A percentile compares a stretch with the other conserved stretches of the same genome.
These are phyloP conservation scores for Pedionomus torquatus DNA, from an alignment of 2,113 vertebrate species.

Conservation along the genomic window DNA sequence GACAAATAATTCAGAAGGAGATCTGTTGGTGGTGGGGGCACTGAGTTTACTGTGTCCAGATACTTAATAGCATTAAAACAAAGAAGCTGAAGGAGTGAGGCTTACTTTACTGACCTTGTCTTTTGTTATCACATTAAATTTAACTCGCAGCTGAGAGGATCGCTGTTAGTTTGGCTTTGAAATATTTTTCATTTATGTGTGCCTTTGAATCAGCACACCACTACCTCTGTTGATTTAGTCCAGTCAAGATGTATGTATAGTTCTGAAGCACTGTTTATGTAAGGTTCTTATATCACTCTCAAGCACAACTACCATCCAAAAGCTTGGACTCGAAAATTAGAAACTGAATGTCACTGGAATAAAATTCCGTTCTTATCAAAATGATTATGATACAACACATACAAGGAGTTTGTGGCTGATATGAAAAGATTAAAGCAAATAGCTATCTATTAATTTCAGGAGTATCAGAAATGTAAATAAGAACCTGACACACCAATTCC, in stretches of 20 bases:
- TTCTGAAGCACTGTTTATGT: conserved; percentile 58
- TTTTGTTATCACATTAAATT: conserved; percentile 47
- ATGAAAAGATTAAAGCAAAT: conserved; percentile 71
- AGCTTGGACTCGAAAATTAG: conserved; percentile 51
- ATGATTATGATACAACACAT: conserved; percentile 46
- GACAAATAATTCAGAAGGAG: conserved; percentile 34
- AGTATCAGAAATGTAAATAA: conserved; percentile 75
- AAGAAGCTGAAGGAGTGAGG: background rate
- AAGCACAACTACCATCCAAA: conserved; percentile 45
- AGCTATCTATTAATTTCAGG: conserved; percentile 74
- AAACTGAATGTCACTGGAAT: conserved; percentile 37
- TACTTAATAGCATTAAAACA: conserved; percentile 33
- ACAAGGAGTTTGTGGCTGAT: conserved; percentile 66
- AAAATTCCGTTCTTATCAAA: conserved; percentile 35
- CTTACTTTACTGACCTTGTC: conserved; percentile 33
- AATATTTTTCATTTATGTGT: conserved; percentile 70
- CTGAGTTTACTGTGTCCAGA: background rate
- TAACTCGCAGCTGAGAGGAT: conserved; percentile 13
- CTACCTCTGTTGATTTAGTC: conserved; percentile 62
- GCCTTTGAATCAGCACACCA: conserved; percentile 65
- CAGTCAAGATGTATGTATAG: conserved; percentile 34
- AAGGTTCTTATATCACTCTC: conserved; percentile 48
- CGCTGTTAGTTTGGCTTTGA: conserved; percentile 47
- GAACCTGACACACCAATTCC: conserved; percentile 36
- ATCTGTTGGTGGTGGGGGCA: background rate